Percentiles rank a stretch among this genome's conserved stretches.
phyloP scores from a whole-genome alignment of 2,113 vertebrate species.

The Procapra przewalskii region DNA sequence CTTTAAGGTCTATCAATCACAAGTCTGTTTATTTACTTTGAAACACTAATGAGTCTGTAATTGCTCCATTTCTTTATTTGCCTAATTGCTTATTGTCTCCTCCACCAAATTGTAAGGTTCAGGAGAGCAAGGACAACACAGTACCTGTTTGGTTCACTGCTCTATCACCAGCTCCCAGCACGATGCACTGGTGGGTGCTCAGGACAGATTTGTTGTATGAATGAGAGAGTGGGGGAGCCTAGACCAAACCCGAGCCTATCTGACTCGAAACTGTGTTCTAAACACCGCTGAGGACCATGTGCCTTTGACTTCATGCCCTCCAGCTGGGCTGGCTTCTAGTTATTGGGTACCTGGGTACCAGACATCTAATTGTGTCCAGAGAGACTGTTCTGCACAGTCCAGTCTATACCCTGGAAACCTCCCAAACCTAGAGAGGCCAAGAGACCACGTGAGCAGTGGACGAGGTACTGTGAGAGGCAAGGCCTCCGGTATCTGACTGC shows the following conservation, averaged over 20 bases:
- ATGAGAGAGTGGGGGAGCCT: background rate
- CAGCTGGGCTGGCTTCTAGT: background rate
- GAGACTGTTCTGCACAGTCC: background rate
- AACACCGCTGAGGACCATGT: accelerated
- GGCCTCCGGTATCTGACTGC: background rate
- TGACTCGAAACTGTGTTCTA: background rate
- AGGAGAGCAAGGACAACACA: background rate
- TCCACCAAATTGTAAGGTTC: background rate
- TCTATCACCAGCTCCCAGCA: background rate
- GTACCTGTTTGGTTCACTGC: background rate
- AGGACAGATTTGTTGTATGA: background rate
- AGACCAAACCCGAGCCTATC: background rate
- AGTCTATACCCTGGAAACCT: background rate
- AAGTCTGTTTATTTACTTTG: background rate
- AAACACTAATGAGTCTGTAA: background rate
- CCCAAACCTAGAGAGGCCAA: background rate
- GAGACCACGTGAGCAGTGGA: accelerated
- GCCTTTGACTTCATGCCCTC: background rate
- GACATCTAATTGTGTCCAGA: background rate
- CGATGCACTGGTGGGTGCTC: background rate
- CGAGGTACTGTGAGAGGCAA: background rate
- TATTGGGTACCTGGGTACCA: background rate
- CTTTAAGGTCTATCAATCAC: background rate
- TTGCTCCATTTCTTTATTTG: background rate
- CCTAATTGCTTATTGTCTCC: background rate